Base-by-base conservation (phyloP, 2,113 vertebrate species). In the Cricetomys ansorgei region DNA sequence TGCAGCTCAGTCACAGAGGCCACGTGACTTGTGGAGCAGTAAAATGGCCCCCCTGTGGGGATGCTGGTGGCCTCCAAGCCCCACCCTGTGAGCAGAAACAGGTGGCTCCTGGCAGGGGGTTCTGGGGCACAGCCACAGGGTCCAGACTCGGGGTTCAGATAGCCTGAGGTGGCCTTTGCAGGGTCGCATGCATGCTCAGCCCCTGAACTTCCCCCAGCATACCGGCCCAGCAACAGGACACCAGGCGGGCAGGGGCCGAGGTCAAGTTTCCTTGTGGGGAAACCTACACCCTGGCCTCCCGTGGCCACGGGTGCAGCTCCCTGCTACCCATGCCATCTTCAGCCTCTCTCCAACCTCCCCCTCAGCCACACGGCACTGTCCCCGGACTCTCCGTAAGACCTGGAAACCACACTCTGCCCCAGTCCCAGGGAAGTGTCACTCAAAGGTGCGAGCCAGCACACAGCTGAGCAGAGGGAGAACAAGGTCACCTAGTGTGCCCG, bases 371-470 rank as follows among this genome's bases (percentile, higher is more conserved):
- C 48, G 17, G 48, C 37, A 10, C 23, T 25, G 50, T 15, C 83
- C 16, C 27, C 8, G 1, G 27, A 16, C 3, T 4, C 88, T 3
- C 11, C 19, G 27, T n/a, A 0, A 3, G 27, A 29, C 1, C n/a
- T 27, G 34, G 16, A 45, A 57, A 12, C 43, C 43, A 67, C 5
- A 40, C 16, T 2, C 3, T 1, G 40, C 40, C 65, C n/a, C 55
- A 10, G 40, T 23, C 62, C 27, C 23, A 27, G 37, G 7, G 5
- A 11, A 21, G 50, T 55, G 10, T 25, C 23, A 73, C 5, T 43
- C n/a, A 19, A 31, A 40, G n/a, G 55, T 0, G 7, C 29, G 64
- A 88, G 65, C 37, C 50, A 8, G 13, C 15, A 12, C 0, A 10
- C 73, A 76, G 64, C 31, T 12, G 9, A 27, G 40, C 34, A 21